A percentile compares a stretch with the other conserved stretches of the same genome.
Evolutionary conservation across 53 echinoderm and acorn worm genomes (phyloP).

Genomic region (Glandiceps talaboti): DNA sequence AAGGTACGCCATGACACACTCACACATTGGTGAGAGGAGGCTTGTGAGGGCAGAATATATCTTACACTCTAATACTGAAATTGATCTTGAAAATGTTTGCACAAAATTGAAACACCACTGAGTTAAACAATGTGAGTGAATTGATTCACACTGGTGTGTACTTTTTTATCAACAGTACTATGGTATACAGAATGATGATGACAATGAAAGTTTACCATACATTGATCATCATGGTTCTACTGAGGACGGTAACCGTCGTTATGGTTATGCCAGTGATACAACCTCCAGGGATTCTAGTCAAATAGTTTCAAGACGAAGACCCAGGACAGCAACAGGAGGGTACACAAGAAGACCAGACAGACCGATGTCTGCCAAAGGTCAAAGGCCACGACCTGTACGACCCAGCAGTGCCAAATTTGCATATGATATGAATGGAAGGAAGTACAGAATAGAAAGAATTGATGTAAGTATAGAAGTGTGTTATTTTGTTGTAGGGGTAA

Average conservation of each 20-base stretch:
- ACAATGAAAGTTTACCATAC: not conserved
- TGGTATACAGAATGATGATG: not conserved
- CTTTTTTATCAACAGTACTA: not conserved
- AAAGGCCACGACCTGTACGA: slow-evolving; percentile 28
- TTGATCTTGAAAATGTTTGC: too few relatives aligned
- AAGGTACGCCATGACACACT: too few relatives aligned
- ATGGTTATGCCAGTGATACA: not conserved
- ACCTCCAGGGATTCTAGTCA: not conserved
- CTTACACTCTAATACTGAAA: too few relatives aligned
- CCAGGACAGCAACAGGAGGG: not conserved
- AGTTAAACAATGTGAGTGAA: too few relatives aligned
- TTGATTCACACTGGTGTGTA: too few relatives aligned
- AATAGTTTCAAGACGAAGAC: not conserved
- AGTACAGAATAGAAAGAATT: not conserved
- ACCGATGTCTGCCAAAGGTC: slow-evolving; percentile 46
- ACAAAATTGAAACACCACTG: too few relatives aligned
- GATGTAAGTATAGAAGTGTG: not conserved
- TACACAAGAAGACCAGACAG: slow-evolving; percentile 45
- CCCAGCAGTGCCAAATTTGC: slow-evolving; percentile 84
- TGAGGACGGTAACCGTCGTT: not conserved
- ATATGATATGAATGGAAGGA: slow-evolving; percentile 31
- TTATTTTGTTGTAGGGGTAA: too few relatives aligned
- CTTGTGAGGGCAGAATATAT: too few relatives aligned
- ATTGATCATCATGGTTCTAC: not conserved
- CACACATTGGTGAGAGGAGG: too few relatives aligned